A percentile compares a stretch with the other conserved stretches of the same genome.
Conservation (phyloP, 2,113 vertebrate genomes). For the Theristicus caerulescens region DNA sequence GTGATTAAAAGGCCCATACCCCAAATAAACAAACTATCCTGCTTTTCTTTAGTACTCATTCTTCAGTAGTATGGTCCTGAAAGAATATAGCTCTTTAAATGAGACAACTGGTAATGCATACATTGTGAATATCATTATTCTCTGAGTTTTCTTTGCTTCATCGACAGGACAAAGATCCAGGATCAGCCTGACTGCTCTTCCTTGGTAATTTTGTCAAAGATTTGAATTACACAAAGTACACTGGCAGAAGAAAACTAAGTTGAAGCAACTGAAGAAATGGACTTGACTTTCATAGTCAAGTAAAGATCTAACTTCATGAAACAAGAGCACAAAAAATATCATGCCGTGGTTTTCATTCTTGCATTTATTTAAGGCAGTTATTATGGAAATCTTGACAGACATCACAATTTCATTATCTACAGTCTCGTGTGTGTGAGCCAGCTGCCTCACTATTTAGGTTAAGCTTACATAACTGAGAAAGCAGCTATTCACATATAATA, state of each 20-base stretch:
- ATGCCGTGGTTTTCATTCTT: background rate
- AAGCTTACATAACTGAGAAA: background rate
- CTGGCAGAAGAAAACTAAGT: background rate
- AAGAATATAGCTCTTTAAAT: background rate
- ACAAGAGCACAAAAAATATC: background rate
- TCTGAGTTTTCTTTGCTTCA: background rate
- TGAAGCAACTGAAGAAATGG: background rate
- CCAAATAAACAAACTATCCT: background rate
- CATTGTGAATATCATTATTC: background rate
- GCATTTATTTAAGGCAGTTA: background rate
- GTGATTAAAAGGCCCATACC: background rate
- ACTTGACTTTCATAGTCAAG: background rate
- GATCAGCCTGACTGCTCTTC: background rate
- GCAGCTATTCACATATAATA: background rate
- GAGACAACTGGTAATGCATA: background rate
- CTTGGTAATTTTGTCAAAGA: background rate
- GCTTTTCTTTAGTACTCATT: background rate
- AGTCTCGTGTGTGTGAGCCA: background rate
- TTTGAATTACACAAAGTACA: background rate
- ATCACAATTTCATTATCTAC: constrained; percentile 1
- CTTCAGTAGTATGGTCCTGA: background rate
- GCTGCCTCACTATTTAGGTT: background rate
- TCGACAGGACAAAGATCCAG: background rate
- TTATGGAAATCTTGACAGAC: background rate
- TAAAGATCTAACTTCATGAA: background rate